Base-by-base conservation (phyloP, 2,888 invertebrate genomes). In the Heliconius sara region DNA sequence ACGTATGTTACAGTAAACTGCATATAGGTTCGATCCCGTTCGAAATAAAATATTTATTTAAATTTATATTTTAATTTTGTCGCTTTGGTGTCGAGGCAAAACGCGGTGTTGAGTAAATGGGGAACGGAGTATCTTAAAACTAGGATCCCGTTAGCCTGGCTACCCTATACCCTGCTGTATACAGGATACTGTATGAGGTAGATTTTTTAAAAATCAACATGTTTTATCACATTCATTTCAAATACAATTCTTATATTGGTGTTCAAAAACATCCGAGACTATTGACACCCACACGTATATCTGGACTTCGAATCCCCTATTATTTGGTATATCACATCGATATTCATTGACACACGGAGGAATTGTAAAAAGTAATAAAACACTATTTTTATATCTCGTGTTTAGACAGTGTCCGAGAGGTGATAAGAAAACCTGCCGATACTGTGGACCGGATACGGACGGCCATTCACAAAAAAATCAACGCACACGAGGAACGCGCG, bases 371-470 rank as follows among this genome's bases (percentile, higher is more conserved):
- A 85, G 91, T 86, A 91, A 95, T 95, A 95, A 95, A 95, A 92
- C 93, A 91, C 92, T 91, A 93, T 93, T 94, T 95, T 94, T 95
- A 95, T 94, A 93, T 93, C 90, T 91, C 88, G 86, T 94, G 92
- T 95, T 95, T 94, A 94, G 95, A 94, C 95, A 92, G 93, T 90
- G 91, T 89, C 88, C 90, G 93, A 91, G 92, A 93, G 91, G 89
- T 93, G 95, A 95, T 95, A 95, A 95, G 93, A 88, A 92, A 95
- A 95, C 94, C 93, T 93, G 95, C 84, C 88, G 88, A 92, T 91
- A 91, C 88, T 88, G 88, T 83, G 89, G 93, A 93, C 95, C 95
- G 95, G 95, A 95, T 94, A 93, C 93, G 92, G 90, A 87, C 87
- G 93, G 89, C 91, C 95, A 95, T 95, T 95, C 95, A 95, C 94